Evolutionary conservation across 2,113 vertebrate species (phyloP), one percentile per base, ranked within the genome.

Genomic region (Lagopus muta): DNA sequence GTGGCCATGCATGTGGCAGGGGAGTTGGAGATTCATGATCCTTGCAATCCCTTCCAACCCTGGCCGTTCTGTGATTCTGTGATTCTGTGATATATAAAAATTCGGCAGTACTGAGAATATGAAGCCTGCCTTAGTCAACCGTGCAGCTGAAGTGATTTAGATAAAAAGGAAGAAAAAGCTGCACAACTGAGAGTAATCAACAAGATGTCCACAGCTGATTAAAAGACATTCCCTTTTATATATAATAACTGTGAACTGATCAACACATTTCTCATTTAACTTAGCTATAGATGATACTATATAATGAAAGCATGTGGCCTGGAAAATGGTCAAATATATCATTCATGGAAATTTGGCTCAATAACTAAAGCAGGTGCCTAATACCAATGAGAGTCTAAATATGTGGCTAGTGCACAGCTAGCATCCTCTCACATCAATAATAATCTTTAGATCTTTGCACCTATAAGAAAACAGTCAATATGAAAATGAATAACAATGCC

Each of bases 311-410:
- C 7, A 19, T 12, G 11, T 48, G 36, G 55, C 42, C 36, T 80
- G 50, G 54, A 58, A 90, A 86, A 86, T 47, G 17, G 10, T 50
- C 11, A 81, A 78, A 25, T 55, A 32, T 5, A 71, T 2, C 4
- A 67, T 78, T 92, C 83, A 47, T 52, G 32, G 38, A 71, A 45
- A 81, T 81, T 71, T 67, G 4, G 45, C 82, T 83, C 81, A 93
- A 50, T 34, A 28, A 12, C 6, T 77, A 42, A 81, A 73, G 8
- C 11, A 77, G 64, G 2, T 93, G 45, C 22, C 13, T 66, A 62
- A 66, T 43, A 90, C 18, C 17, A 3, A 45, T 28, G 28, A 28
- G 5, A 70, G 18, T 73, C 54, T 71, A 36, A 30, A 71, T 18
- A 25, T 9, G 8, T 67, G 32, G 6, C 42, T 64, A 17, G 6